Evolutionary conservation across 2,888 invertebrate species (phyloP).

Genomic region (Synergus laeviventris): DNA sequence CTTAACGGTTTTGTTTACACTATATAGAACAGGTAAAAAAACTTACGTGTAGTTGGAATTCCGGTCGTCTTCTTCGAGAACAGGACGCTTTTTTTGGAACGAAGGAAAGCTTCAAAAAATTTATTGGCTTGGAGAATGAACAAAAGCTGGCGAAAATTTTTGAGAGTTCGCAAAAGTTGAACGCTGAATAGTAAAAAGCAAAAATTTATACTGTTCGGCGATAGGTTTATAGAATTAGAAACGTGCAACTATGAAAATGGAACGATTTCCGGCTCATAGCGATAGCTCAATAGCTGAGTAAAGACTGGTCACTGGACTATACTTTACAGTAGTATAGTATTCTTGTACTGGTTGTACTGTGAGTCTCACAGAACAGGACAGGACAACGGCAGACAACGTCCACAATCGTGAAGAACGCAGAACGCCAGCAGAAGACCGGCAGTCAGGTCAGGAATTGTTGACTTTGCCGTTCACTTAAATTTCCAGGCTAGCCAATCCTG

Average conservation of each 20-base stretch:
- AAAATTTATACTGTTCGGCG: neutral
- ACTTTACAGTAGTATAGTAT: too few relatives aligned
- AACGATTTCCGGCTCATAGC: neutral
- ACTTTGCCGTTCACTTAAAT: constrained; percentile 8
- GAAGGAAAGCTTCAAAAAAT: neutral
- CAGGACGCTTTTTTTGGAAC: neutral
- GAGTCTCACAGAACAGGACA: constrained; percentile 7
- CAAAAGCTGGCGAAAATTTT: neutral
- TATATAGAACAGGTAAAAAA: neutral
- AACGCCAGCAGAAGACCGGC: too few relatives aligned
- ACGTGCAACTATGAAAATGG: neutral
- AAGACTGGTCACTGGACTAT: too few relatives aligned
- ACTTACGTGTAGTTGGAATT: constrained; percentile 9
- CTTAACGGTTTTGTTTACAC: constrained; percentile 2
- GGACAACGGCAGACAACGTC: neutral
- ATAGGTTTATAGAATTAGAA: constrained; percentile 3
- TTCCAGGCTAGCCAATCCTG: neutral
- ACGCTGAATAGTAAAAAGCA: constrained; percentile 2
- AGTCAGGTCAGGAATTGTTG: neutral
- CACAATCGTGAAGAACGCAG: too few relatives aligned
- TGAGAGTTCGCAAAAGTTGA: neutral
- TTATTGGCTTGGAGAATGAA: neutral
- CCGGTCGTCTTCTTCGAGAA: neutral
- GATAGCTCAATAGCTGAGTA: neutral
- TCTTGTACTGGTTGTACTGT: neutral